Base-by-base conservation (phyloP, 2,797 vertebrate species). In the Phataginus tricuspis region DNA sequence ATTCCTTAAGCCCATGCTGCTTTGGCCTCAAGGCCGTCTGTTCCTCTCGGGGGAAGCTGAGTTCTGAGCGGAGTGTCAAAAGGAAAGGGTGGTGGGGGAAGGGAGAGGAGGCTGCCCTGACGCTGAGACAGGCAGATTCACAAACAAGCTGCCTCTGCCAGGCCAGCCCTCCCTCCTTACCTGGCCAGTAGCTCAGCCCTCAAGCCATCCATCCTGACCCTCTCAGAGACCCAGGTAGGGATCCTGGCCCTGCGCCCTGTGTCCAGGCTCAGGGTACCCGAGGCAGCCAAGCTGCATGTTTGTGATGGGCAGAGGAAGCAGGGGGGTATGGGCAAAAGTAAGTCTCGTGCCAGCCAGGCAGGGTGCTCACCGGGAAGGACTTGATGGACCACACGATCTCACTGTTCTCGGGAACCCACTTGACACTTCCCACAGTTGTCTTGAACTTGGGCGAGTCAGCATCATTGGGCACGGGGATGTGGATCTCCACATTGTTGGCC, bases 311-410 rank as follows among this genome's bases (percentile, higher is more conserved):
- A 49, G 8, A 4, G 59, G 57, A 14, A 37, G 14, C 69, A 19
- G 11, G 0, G 13, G 29, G 74, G 18, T 29, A n/a, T 21, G 19
- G 39, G 21, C 0, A 7, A 15, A 31, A 5, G 64, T 34, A 31
- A 5, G 64, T 34, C 27, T 71, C 45, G 10, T 12, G 45, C 45
- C 45, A 45, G 57, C 45, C 45, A 45, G 10, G 45, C 45, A 45
- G 7, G 4, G 68, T 1, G 16, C 99, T 99, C 98, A 99, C 99
- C 93, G 99, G 99, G 94, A 99, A 99, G 75, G 99, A 99, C 98
- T 99, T 99, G 98, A 99, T 99, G 92, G 99, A 99, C 99, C 99
- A 99, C 96, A 99, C 99, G 16, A 99, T 99, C 98, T 99, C 99
- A 31, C 99, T 99, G 98, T 99, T 99, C 98, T 99, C 99, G 0